Evolutionary conservation across 2,888 invertebrate genomes (phyloP), one percentile per base, ranked within the genome.

Genomic region (Chorisops tibialis): DNA sequence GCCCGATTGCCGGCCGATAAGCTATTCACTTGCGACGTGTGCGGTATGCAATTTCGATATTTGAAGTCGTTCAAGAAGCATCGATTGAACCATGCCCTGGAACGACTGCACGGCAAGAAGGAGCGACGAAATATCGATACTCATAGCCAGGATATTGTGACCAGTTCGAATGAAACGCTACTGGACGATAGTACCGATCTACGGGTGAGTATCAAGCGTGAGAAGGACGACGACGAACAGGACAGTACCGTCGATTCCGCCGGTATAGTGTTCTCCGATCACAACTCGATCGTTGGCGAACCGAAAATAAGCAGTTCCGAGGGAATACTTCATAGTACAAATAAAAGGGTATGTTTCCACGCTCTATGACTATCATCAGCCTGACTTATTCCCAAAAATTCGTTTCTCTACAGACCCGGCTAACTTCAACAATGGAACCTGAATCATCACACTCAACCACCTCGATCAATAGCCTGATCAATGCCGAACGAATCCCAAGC

Each of bases 41-140:
- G 93, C 76, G 93, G 93, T 64, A 93, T 93, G 93, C 93, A 93
- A 75, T 93, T 93, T 60, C 83, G 92, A 67, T 93, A 93, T 76
- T 82, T 93, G 51, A 93, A 93, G 73, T 93, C 92, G 1, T 93
- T 93, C 78, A 92, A 92, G 76, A 93, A 93, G 76, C 93, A 93
- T 73, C 85, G 93, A 21, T 82, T 93, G 61, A 93, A 93, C 72
- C 93, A 93, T 75, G 91, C 92, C 0, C 76, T 93, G 38, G 92
- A 92, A 74, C 84, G 91, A 66, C 81, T 92, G 61, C 92, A 92
- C 72, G 87, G 90, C 5, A 87, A 87, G 70, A 81, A 83, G 66
- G 82, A 81, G 14, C 76, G 75, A 39, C 69, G 73, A 4, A 74
- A 72, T 21, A 19, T 58, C 4, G 58, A 65, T 22, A 63, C 70